Percentiles rank a stretch among this genome's conserved stretches.
Conservation (phyloP, 1,140 invertebrate species). For the Polypedilum pembai region DNA sequence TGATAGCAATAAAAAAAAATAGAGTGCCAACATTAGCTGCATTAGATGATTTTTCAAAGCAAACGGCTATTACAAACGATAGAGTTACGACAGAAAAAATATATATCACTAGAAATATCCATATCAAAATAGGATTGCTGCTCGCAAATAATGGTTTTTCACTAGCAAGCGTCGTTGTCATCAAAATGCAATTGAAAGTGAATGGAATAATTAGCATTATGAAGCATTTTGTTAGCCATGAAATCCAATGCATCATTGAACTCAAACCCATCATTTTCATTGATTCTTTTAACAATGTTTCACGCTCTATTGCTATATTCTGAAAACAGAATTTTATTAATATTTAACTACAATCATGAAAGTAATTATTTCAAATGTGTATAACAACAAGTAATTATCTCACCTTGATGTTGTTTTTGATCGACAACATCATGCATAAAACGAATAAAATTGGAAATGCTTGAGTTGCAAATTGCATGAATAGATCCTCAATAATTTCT, state of each 20-base stretch:
- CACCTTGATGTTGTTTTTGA: not conserved
- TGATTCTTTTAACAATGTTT: slow-evolving; percentile 57
- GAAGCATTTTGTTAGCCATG: slow-evolving; percentile 69
- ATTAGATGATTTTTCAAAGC: slow-evolving; percentile 64
- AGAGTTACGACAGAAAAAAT: slow-evolving; percentile 53
- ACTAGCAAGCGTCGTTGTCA: slow-evolving; percentile 42
- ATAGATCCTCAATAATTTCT: not conserved
- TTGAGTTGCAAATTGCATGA: not conserved
- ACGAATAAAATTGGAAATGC: not conserved
- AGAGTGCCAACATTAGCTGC: slow-evolving; percentile 57
- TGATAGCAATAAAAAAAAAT: slow-evolving; percentile 61
- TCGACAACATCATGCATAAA: not conserved
- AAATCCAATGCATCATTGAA: slow-evolving; percentile 69
- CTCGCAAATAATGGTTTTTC: slow-evolving; percentile 47
- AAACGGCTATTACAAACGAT: slow-evolving; percentile 59
- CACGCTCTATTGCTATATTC: slow-evolving; percentile 49
- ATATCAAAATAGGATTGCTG: slow-evolving; percentile 50
- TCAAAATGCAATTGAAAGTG: slow-evolving; percentile 46
- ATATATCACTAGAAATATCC: slow-evolving; percentile 54
- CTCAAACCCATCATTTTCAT: slow-evolving; percentile 78
- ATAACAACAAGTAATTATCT: not conserved
- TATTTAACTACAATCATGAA: not conserved
- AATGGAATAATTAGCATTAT: slow-evolving; percentile 55
- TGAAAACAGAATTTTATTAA: slow-evolving; percentile 27
- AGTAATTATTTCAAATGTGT: not conserved